Evolutionary conservation across 1,140 invertebrate genomes (phyloP).

Genomic region (Drosophila persimilis): DNA sequence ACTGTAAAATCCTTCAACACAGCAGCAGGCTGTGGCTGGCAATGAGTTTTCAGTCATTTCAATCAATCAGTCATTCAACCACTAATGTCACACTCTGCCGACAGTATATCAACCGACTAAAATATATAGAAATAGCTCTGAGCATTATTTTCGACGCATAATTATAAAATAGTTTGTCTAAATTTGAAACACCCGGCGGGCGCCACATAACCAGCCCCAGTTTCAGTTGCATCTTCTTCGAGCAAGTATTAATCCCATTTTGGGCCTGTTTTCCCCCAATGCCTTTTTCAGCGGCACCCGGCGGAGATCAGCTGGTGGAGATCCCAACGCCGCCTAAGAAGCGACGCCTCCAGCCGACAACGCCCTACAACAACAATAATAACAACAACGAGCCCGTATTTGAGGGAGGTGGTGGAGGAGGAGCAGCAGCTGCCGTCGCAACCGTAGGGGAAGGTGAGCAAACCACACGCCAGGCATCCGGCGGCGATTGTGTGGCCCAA

Average conservation of each 20-base stretch:
- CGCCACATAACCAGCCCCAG: too few relatives aligned
- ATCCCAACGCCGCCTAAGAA: constrained; percentile 67
- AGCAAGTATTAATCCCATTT: constrained; percentile 10
- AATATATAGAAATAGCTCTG: too few relatives aligned
- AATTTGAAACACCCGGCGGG: too few relatives aligned
- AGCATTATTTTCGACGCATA: too few relatives aligned
- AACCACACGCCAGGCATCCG: constrained; percentile 34
- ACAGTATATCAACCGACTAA: too few relatives aligned
- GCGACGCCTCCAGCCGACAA: constrained; percentile 58
- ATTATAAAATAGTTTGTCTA: too few relatives aligned
- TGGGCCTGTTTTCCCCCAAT: constrained; percentile 31
- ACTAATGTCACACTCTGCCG: too few relatives aligned
- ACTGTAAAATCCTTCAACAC: too few relatives aligned
- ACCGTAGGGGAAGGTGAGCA: constrained; percentile 3
- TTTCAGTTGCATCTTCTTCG: too few relatives aligned
- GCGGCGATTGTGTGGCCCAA: constrained; percentile 77
- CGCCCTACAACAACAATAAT: constrained; percentile 6
- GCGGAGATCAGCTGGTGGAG: constrained; percentile 66
- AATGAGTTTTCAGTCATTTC: too few relatives aligned
- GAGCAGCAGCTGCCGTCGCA: constrained; percentile 8
- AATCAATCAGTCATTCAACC: too few relatives aligned
- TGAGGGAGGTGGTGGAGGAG: constrained; percentile 8
- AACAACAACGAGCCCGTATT: constrained; percentile 14
- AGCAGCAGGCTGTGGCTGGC: too few relatives aligned
- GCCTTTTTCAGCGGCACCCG: constrained; percentile 67